These are phyloP conservation scores for Mythimna vitellina DNA, from an alignment of 2,888 invertebrate genomes.

Conservation along the genomic window DNA sequence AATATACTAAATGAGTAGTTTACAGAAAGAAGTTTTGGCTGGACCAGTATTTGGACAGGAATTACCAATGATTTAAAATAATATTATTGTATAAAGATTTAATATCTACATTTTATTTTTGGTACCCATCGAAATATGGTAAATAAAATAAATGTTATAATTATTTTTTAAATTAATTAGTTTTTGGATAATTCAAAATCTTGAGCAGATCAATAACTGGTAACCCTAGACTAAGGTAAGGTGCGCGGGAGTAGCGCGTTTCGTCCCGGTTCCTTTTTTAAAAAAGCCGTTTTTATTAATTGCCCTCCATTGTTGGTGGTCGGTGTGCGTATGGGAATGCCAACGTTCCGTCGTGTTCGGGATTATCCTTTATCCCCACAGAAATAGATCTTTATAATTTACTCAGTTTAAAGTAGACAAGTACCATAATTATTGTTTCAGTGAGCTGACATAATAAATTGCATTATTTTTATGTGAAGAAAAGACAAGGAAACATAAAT, in stretches of 20 bases:
- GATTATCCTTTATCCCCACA: slow-evolving; percentile 66
- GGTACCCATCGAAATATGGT: neutral
- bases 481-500: slow-evolving; percentile 49
- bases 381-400: slow-evolving; percentile 56
- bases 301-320: slow-evolving; percentile 83
- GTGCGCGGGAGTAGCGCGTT: slow-evolving; percentile 74
- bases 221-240: slow-evolving; percentile 69
- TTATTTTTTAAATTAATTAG: neutral
- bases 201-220: slow-evolving; percentile 60
- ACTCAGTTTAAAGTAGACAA: slow-evolving; percentile 33
- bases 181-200: neutral
- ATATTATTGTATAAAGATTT: neutral
- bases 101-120: neutral
- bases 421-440: slow-evolving; percentile 47
- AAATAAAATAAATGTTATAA: neutral
- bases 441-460: slow-evolving; percentile 40
- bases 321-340: slow-evolving; percentile 71
- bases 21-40: neutral
- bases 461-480: slow-evolving; percentile 25
- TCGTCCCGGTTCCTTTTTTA: slow-evolving; percentile 71
- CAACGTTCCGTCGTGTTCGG: slow-evolving; percentile 62
- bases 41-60: neutral
- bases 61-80: slow-evolving; percentile 1
- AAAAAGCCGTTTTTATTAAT: slow-evolving; percentile 78
- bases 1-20: neutral